Conservation (phyloP, 2,113 vertebrate genomes). For the Junco hyemalis region DNA sequence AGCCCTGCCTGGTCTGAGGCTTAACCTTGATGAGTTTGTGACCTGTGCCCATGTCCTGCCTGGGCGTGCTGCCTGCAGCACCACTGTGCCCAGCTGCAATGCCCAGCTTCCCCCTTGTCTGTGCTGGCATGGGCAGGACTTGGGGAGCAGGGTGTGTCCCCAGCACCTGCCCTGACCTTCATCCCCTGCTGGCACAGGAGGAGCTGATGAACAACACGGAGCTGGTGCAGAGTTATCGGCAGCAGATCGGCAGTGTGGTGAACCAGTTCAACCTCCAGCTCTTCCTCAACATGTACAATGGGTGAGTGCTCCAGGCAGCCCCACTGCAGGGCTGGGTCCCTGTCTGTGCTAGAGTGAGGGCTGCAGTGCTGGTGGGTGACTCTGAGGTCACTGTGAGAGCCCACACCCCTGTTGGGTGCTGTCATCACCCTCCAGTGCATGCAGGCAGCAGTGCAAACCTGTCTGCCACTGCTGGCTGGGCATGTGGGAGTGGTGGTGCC, state of each 20-base stretch:
- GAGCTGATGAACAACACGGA: constrained; percentile 95
- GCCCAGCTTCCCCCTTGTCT: neutral
- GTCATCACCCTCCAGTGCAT: neutral
- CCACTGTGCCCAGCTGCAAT: neutral
- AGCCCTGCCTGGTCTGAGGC: neutral
- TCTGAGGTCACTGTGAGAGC: neutral
- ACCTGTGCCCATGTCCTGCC: fast-evolving
- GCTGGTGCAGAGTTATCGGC: constrained; percentile 93
- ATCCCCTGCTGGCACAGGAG: constrained; percentile 74
- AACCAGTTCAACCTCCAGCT: constrained; percentile 98
- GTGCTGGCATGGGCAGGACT: neutral
- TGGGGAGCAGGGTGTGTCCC: neutral
- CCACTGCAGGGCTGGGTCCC: neutral
- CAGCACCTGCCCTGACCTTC: neutral
- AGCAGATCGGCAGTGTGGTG: constrained; percentile 90
- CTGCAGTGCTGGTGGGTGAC: neutral
- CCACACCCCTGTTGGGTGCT: neutral
- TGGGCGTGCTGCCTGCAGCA: neutral
- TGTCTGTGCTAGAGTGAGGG: fast-evolving
- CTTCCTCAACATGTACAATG: constrained; percentile 99
- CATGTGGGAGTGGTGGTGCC: neutral
- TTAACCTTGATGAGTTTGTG: neutral
- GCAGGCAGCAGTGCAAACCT: neutral
- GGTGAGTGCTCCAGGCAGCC: constrained; percentile 67
- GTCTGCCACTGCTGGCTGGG: neutral